phyloP scores from a whole-genome alignment of 2,888 invertebrate genomes.

The Parapristionchus giblindavisi region DNA sequence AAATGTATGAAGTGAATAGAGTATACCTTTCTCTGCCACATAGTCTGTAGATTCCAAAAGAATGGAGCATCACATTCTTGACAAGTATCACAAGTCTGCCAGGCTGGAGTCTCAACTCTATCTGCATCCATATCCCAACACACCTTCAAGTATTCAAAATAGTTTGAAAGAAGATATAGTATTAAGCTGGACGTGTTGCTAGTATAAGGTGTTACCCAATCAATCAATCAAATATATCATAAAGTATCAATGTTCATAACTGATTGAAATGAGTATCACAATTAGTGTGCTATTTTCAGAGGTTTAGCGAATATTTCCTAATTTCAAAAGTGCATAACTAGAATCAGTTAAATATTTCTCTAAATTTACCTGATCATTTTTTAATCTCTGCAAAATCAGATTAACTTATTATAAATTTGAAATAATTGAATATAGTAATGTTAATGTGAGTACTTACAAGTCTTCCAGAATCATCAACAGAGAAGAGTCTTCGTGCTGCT shows the following conservation, averaged over 20 bases:
- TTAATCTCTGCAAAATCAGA: no score
- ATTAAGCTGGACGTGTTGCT: no score
- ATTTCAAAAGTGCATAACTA: no score
- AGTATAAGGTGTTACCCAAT: no score
- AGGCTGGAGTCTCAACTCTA: slow-evolving; percentile 84
- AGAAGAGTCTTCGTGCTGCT: slow-evolving; percentile 83
- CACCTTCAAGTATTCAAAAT: slow-evolving; percentile 69
- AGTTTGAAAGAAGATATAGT: not conserved
- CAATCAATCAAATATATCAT: no score
- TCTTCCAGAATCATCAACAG: slow-evolving; percentile 89
- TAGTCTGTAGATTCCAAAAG: slow-evolving; percentile 97
- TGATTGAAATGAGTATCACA: no score
- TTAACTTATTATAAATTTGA: not conserved
- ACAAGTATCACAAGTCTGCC: slow-evolving; percentile 93
- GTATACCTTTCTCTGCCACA: slow-evolving; percentile 87
- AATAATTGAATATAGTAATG: not conserved
- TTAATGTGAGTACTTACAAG: slow-evolving; percentile 73
- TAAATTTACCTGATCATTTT: no score
- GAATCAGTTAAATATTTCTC: no score
- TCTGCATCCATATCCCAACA: slow-evolving; percentile 87
- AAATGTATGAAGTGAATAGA: not conserved
- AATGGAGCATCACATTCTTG: slow-evolving; percentile 93
- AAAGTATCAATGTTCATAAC: no score
- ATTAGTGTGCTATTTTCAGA: no score
- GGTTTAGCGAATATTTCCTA: no score